Percentiles rank a stretch among this genome's conserved stretches.
These are phyloP conservation scores for Eulacestoma nigropectus DNA, from an alignment of 2,113 vertebrate species.

Conservation along the genomic window DNA sequence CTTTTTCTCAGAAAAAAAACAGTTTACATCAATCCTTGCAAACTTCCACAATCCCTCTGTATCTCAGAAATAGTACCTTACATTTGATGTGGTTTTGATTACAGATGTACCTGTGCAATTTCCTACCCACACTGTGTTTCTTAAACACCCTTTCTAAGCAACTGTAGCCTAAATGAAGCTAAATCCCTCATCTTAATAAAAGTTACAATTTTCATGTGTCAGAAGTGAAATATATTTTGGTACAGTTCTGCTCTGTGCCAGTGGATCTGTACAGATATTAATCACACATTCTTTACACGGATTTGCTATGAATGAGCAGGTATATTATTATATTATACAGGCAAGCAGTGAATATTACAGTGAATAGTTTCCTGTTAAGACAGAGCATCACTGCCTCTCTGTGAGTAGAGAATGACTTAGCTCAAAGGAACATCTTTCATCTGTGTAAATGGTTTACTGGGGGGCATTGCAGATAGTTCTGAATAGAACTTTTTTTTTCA, in stretches of 20 bases:
- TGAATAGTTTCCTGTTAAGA: constrained; percentile 27
- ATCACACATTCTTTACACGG: background rate
- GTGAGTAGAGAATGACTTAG: background rate
- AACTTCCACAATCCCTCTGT: background rate
- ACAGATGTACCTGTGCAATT: background rate
- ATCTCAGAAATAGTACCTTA: background rate
- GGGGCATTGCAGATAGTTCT: background rate
- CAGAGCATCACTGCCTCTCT: background rate
- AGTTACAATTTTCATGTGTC: background rate
- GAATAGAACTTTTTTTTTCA: background rate
- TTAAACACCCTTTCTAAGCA: background rate
- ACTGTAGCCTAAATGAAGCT: background rate
- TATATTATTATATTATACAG: constrained; percentile 9
- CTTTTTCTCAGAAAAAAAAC: background rate
- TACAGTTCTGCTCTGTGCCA: background rate
- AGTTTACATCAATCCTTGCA: background rate
- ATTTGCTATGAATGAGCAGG: constrained; percentile 17
- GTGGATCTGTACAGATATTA: background rate
- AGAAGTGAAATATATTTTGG: background rate
- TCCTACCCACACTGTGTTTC: background rate
- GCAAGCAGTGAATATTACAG: background rate
- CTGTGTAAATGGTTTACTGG: background rate
- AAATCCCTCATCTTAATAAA: background rate
- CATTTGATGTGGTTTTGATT: background rate
- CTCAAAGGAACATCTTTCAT: constrained; percentile 12